Conservation (phyloP, 1,140 invertebrate species). For the Procambarus virginalis region DNA sequence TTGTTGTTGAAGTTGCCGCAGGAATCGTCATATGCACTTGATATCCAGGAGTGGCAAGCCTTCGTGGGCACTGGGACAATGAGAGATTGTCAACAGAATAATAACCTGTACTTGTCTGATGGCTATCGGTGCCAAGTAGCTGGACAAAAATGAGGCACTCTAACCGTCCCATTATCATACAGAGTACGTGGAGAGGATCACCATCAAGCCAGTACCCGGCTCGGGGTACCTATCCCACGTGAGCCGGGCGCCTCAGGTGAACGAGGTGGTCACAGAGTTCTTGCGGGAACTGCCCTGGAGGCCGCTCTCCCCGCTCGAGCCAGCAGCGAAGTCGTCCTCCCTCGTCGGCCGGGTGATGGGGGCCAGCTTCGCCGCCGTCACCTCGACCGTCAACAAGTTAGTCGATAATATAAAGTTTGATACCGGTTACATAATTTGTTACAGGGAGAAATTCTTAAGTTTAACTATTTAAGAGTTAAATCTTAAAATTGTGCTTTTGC, state of each 20-base stretch:
- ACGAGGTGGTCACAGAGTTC: constrained; percentile 42
- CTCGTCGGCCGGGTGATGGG: constrained; percentile 62
- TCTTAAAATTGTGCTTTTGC: no score
- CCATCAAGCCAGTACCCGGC: constrained; percentile 41
- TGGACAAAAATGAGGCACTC: no score
- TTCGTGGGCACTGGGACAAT: no score
- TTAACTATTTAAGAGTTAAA: not conserved
- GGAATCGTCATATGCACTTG: no score
- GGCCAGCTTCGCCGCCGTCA: constrained; percentile 48
- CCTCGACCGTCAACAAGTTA: constrained; percentile 46
- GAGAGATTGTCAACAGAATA: no score
- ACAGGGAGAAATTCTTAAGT: not conserved
- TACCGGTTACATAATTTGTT: no score
- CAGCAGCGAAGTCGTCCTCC: constrained; percentile 6
- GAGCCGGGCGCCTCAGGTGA: constrained; percentile 47
- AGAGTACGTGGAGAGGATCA: constrained; percentile 61
- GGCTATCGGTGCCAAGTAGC: no score
- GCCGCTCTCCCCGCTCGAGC: constrained; percentile 14
- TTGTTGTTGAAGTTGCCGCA: no score
- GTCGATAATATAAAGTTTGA: not conserved
- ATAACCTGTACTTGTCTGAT: no score
- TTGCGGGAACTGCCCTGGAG: constrained; percentile 57
- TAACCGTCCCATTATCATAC: not conserved
- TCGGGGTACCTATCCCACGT: constrained; percentile 26
- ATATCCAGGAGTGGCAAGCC: no score